Evolutionary conservation across 1,140 invertebrate genomes (phyloP), one percentile per base, ranked within the genome.

Genomic region (Sitobion miscanthi): DNA sequence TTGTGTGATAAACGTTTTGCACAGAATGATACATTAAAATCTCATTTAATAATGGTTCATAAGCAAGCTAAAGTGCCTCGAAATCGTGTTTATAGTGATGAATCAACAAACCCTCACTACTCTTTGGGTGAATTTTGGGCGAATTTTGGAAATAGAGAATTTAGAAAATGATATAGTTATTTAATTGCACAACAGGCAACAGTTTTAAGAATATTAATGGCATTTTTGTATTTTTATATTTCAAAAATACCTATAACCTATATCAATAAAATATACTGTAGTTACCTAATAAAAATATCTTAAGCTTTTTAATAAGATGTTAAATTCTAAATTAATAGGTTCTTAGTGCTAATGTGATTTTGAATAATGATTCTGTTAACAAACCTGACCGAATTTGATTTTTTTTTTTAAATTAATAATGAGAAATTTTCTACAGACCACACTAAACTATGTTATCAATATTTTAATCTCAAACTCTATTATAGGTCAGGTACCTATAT

Each of bases 1-100:
- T 93, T 95, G 45, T 95, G 95, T 94, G 62, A 90, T 45, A 93
- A 94, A 90, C 94, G 69, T 42, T 93, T 93, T 42, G 77, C 93
- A 45, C 93, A 90, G 42, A 57, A 89, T 54, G 82, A 30, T 38
- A 93, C 85, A 54, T 91, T 82, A 54, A 93, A 90, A 85, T 90
- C 87, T 91, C 93, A 93, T 90, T 57, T 93, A 49, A 8, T 49
- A 20, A 82, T 93, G 42, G 82, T 83, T 45, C 91, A 93, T 30
- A 93, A 54, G 38, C 57, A 47, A 69, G 30, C 77, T 54, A n/a
- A n/a, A 9, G 7, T 14, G 8, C 49, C 20, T 35, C 25, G n/a
- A 30, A 23, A n/a, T 21, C 17, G 25, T 47, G 8, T 42, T 8
- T 25, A 5, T 77, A n/a, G 17, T 77, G 14, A 35, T n/a, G n/a